These are phyloP conservation scores for Acridotheres tristis DNA, from an alignment of 2,797 vertebrate species.

Conservation along the genomic window DNA sequence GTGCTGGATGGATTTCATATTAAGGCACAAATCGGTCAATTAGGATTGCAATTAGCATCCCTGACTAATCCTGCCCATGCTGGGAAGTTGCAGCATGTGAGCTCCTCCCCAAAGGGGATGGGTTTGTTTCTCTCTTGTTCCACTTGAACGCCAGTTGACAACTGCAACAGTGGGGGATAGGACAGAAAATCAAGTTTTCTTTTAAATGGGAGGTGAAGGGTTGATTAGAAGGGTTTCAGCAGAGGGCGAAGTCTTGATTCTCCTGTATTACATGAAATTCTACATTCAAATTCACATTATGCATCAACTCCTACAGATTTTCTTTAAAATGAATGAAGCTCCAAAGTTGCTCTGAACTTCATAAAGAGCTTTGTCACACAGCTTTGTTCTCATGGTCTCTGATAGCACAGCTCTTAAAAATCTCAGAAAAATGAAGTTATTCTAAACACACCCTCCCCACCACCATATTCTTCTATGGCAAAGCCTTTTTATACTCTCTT, in stretches of 20 bases:
- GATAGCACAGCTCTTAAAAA: not conserved
- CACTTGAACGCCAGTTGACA: not conserved
- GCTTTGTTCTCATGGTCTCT: not conserved
- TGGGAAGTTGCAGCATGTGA: slow-evolving; percentile 33
- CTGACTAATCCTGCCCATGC: slow-evolving; percentile 65
- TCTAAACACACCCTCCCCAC: not conserved
- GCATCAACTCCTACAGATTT: slow-evolving; percentile 20
- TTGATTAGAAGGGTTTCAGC: slow-evolving; percentile 9
- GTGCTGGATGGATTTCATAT: slow-evolving; percentile 18
- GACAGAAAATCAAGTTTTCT: slow-evolving; percentile 40
- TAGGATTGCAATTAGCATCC: slow-evolving; percentile 45
- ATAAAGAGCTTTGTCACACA: not conserved
- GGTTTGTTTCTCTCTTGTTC: slow-evolving; percentile 47
- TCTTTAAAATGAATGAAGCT: not conserved
- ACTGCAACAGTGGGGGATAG: slow-evolving; percentile 14
- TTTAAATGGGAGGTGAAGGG: not conserved
- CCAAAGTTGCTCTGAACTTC: slow-evolving; percentile 2
- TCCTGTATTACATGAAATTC: slow-evolving; percentile 13
- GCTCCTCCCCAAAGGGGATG: slow-evolving; percentile 48
- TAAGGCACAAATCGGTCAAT: slow-evolving; percentile 37
- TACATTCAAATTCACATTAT: not conserved
- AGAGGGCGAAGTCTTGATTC: slow-evolving; percentile 15
- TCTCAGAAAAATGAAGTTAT: not conserved
- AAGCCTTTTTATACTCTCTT: not conserved
- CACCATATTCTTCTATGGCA: not conserved